Percentiles rank a stretch among this genome's conserved stretches.
These are phyloP conservation scores for Heliconius hortense DNA, from an alignment of 2,888 invertebrate species.

Conservation along the genomic window DNA sequence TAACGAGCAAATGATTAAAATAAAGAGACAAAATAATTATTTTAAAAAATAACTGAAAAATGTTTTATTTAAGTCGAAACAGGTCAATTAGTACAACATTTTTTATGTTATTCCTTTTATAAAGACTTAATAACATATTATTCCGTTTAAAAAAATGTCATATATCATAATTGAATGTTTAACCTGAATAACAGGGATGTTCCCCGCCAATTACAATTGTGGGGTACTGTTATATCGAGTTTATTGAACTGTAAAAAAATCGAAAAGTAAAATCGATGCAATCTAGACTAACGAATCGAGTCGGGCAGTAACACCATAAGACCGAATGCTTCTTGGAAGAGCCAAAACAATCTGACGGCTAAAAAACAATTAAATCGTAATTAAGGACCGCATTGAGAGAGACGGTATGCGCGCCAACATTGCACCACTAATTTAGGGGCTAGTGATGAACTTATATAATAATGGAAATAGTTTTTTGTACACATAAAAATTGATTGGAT, in stretches of 20 bases:
- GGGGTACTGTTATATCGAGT: conserved; percentile 40
- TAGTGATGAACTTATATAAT: conserved; percentile 53
- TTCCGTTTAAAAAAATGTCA: conserved; percentile 11
- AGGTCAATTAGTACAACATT: conserved; percentile 17
- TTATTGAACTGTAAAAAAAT: conserved; percentile 44
- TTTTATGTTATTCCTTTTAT: conserved; percentile 17
- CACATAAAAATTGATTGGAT: conserved; percentile 13
- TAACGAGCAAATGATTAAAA: conserved; percentile 4
- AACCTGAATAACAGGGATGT: conserved; percentile 20
- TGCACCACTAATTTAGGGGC: conserved; percentile 61
- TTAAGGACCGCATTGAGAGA: conserved; percentile 76
- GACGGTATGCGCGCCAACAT: conserved; percentile 65
- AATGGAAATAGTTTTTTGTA: conserved; percentile 29
- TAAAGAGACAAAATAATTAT: conserved; percentile 5
- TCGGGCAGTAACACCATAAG: conserved; percentile 47
- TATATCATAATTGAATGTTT: conserved; percentile 24
- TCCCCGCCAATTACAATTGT: conserved; percentile 19
- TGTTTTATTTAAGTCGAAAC: conserved; percentile 19
- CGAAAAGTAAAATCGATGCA: conserved; percentile 48
- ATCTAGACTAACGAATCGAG: conserved; percentile 53
- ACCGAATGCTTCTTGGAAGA: conserved; percentile 63
- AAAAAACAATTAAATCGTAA: conserved; percentile 80
- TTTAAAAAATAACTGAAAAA: not conserved
- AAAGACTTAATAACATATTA: conserved; percentile 16
- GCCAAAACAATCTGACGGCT: conserved; percentile 65